A percentile compares a stretch with the other conserved stretches of the same genome.
Conservation (phyloP, 2,797 vertebrate genomes). For the Amblyraja radiata region DNA sequence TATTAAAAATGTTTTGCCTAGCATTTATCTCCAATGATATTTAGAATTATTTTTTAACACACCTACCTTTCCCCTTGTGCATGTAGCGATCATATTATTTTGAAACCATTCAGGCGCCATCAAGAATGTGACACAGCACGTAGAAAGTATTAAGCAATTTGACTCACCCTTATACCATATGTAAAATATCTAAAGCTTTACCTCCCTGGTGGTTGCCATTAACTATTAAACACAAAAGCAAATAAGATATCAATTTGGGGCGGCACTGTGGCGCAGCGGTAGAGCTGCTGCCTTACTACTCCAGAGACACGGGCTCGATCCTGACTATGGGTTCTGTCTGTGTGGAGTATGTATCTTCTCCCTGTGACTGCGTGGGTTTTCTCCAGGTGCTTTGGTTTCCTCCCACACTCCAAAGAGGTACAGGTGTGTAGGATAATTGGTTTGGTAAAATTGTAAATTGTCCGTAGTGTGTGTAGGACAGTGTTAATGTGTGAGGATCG, state of each 20-base stretch:
- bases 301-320: too few relatives aligned
- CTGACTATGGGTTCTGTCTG: too few relatives aligned
- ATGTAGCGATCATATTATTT: not conserved
- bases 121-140: not conserved
- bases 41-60: not conserved
- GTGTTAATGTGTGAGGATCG: too few relatives aligned
- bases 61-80: not conserved
- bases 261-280: too few relatives aligned
- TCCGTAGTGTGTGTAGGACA: too few relatives aligned
- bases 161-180: not conserved
- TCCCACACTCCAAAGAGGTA: too few relatives aligned
- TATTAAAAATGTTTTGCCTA: not conserved
- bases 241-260: not conserved
- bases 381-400: too few relatives aligned
- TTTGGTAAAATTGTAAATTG: too few relatives aligned
- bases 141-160: not conserved
- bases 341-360: too few relatives aligned
- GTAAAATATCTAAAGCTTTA: not conserved
- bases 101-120: not conserved
- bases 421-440: too few relatives aligned
- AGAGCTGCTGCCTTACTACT: too few relatives aligned
- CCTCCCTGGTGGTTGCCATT: not conserved
- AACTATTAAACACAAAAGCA: not conserved
- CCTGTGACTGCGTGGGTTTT: too few relatives aligned
- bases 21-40: not conserved